Base-by-base conservation (phyloP, 2,888 invertebrate genomes). In the Drosophila seclusa region DNA sequence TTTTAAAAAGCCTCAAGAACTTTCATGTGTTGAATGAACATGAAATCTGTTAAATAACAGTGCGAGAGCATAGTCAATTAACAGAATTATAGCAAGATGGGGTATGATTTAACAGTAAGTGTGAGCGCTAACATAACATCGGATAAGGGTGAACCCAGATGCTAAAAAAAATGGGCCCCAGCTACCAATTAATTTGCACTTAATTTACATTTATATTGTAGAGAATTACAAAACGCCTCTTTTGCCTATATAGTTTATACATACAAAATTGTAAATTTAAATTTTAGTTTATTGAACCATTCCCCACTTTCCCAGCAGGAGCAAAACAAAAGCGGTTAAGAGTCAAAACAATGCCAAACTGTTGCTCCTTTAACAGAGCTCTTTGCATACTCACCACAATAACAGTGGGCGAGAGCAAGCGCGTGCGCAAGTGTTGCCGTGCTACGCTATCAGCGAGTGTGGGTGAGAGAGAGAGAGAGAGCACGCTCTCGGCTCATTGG, bases 61-160 rank as follows among this genome's bases (percentile, higher is more conserved):
- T 13, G 0, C 21, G 18, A 27, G 18, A 5, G 0, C 11, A 38
- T 58, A 70, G 62, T 68, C 18, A 11, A 53, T 1, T 38, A 62
- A 65, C 83, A 82, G 62, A 57, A 45, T 89, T 85, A 85, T 85
- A 74, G 89, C 75, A 85, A 77, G 58, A 16, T 4, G 87, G 79
- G 78, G 67, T 29, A n/a, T 36, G 24, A 7, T 6, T 58, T 67
- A 63, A 73, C 58, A 60, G 49, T 60, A 29, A 5, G 11, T 21
- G 27, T 31, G 2, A 31, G 7, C 16, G 16, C 3, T 27, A 18
- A 55, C 10, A 31, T 76, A 68, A 74, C 78, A 78, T 68, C 87
- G 89, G 82, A 84, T 87, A 89, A 87, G 34, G 65, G 5, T n/a
- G 29, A 61, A 48, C 49, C 48, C 38, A 8, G 4, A 34, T 16